Percentiles rank a stretch among this genome's conserved stretches.
phyloP scores from a whole-genome alignment of 2,888 invertebrate genomes.

The Himalopsyche kuldschensis region DNA sequence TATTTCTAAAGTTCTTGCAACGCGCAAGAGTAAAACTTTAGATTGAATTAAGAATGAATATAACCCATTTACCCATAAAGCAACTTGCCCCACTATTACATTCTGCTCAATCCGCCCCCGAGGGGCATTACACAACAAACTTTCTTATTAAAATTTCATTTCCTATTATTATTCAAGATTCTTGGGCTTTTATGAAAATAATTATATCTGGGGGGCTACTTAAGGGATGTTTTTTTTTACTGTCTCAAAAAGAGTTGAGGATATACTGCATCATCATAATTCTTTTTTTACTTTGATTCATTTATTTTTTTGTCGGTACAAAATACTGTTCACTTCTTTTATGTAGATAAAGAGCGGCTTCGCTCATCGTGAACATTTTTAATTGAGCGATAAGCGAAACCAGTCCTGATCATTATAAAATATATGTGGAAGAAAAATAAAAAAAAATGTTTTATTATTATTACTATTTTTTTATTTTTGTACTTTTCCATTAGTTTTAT shows the following conservation, averaged over 20 bases:
- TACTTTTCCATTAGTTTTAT: too few species aligned
- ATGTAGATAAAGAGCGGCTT: too few species aligned
- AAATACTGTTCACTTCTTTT: too few species aligned
- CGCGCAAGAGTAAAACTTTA: slow-evolving; percentile 5
- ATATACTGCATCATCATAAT: too few species aligned
- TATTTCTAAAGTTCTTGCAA: not conserved
- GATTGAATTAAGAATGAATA: slow-evolving; percentile 31
- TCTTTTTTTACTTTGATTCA: too few species aligned
- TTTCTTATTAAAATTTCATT: slow-evolving; percentile 39
- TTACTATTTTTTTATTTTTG: too few species aligned
- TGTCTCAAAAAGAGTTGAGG: not conserved
- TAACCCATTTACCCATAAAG: slow-evolving; percentile 26
- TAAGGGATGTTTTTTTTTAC: not conserved
- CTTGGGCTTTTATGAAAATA: slow-evolving; percentile 23
- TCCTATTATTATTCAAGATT: slow-evolving; percentile 35
- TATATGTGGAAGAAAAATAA: too few species aligned
- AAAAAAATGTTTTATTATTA: too few species aligned
- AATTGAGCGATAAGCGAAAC: too few species aligned
- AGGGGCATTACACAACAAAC: slow-evolving; percentile 25
- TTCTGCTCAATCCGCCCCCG: not conserved
- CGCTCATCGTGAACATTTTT: too few species aligned
- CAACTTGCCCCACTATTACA: not conserved
- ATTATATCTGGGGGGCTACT: not conserved
- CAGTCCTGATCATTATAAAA: too few species aligned
- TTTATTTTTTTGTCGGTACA: too few species aligned